Evolutionary conservation across 2,797 vertebrate species (phyloP), one percentile per base, ranked within the genome.

Genomic region (Arnoldichthys spilopterus): DNA sequence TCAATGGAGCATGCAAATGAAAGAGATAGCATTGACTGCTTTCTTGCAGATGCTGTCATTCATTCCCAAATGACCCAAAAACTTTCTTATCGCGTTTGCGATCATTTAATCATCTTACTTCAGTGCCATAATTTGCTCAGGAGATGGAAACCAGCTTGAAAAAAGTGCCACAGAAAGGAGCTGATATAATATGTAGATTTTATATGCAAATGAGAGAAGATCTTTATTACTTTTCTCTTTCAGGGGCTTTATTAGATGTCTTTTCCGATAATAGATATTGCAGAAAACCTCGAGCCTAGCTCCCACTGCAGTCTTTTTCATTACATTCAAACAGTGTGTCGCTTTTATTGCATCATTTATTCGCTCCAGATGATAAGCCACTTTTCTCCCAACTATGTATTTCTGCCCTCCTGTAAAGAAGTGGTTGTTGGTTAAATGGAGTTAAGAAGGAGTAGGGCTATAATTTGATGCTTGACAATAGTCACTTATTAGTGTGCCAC

Each of bases 171-270:
- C 7, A 47, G 59, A 76, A 81, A 58, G 32, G 28, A 63, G 66
- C 58, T 68, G 63, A 76, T 67, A 51, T 84, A 74, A 81, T 78
- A 68, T 77, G 56, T 45, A 64, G 80, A 82, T 73, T 81, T 32
- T 58, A 20, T 61, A 82, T 87, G 77, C 32, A 85, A 83, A 86
- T 85, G 32, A 66, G 61, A 22, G 4, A 61, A 61, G 67, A 79
- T 84, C 67, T 70, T 83, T 80, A 84, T 82, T 83, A 76, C 72
- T 83, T 83, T 75, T 78, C 66, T 80, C 71, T 79, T 83, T 64
- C 78, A 74, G 51, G 18, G 26, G 30, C 54, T 74, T 72, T 78
- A 82, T 86, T 84, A 83, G 72, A 83, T 79, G 67, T 80, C 71
- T 82, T 67, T 51, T 63, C 37, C 26, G 59, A 83, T 83, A 82